Evolutionary conservation across 1,140 invertebrate species (phyloP).

Genomic region (Ceratina australensis): DNA sequence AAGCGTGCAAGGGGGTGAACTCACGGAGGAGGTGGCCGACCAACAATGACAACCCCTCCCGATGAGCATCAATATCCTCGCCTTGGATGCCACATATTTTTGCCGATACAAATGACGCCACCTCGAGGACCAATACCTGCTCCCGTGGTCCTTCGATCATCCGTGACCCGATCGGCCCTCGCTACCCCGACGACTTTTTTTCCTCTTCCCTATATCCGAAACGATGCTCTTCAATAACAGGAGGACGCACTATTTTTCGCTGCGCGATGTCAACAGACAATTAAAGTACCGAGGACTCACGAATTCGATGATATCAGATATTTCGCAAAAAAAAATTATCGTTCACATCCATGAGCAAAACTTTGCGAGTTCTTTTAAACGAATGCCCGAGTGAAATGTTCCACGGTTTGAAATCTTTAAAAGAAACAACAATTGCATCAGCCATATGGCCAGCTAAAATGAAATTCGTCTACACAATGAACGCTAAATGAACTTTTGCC

Average conservation of each 20-base stretch:
- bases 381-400: no score
- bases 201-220: constrained; percentile 18
- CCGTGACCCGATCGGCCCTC: constrained; percentile 48
- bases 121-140: constrained; percentile 64
- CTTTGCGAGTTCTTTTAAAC: no score
- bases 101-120: constrained; percentile 66
- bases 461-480: background rate
- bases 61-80: constrained; percentile 65
- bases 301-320: no score
- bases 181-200: constrained; percentile 17
- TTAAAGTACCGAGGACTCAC: constrained; percentile 1
- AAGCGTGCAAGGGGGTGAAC: constrained; percentile 22
- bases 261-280: constrained; percentile 34
- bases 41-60: constrained; percentile 64
- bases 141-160: constrained; percentile 50
- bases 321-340: no score
- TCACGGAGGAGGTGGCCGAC: constrained; percentile 53
- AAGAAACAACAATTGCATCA: background rate
- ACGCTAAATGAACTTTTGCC: no score
- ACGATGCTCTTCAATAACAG: constrained; percentile 55
- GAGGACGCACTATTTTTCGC: constrained; percentile 14
- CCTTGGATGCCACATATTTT: constrained; percentile 65
- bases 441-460: background rate
- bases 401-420: background rate
- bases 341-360: no score